Conservation (phyloP, 2,113 vertebrate genomes). For the Numenius arquata region DNA sequence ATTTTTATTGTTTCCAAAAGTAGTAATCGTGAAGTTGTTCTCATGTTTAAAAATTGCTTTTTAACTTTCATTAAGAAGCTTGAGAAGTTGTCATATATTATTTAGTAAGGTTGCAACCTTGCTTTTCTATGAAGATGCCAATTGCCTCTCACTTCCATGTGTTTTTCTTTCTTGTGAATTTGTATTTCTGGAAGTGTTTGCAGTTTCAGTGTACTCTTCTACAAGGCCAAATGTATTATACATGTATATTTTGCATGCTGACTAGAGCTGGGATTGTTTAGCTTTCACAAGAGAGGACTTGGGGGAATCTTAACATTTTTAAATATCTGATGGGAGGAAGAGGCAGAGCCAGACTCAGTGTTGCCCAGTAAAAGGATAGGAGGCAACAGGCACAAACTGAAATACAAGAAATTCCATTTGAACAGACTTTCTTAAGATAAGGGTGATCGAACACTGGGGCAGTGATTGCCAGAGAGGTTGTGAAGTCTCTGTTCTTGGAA, state of each 20-base stretch:
- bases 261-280: conserved; percentile 7
- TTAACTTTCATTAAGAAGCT: background rate
- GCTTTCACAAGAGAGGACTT: background rate
- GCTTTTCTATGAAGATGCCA: background rate
- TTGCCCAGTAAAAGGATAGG: background rate
- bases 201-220: background rate
- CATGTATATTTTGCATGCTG: background rate
- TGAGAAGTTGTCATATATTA: background rate
- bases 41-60: background rate
- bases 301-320: background rate
- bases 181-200: background rate
- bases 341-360: background rate
- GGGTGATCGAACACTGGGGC: background rate
- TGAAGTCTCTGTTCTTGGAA: background rate
- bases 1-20: background rate
- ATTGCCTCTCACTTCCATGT: background rate
- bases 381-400: background rate
- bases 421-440: background rate
- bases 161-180: background rate
- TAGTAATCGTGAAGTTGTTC: background rate
- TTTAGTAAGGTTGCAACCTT: background rate
- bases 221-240: conserved; percentile 2
- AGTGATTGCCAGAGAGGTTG: background rate
- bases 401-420: background rate
- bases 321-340: background rate